phyloP scores from a whole-genome alignment of 1,140 invertebrate species.

The Ceratosolen fusciceps region DNA sequence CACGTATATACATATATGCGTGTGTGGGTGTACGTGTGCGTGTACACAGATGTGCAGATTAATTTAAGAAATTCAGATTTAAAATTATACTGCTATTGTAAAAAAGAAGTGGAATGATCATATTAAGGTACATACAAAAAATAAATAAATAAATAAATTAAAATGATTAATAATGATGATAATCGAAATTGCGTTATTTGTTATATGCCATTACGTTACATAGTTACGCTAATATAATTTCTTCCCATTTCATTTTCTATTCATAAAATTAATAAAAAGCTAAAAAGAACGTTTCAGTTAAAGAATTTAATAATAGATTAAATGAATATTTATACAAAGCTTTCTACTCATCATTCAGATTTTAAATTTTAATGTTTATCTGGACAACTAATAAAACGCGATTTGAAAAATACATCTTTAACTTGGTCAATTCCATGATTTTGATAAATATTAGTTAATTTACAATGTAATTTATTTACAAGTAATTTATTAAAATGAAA shows the following conservation, averaged over 20 bases:
- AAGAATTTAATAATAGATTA: background rate
- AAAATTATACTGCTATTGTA: slow-evolving; percentile 32
- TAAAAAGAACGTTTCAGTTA: background rate
- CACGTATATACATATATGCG: slow-evolving; percentile 18
- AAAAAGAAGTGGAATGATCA: slow-evolving; percentile 40
- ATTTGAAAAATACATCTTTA: slow-evolving; percentile 35
- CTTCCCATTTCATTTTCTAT: slow-evolving; percentile 34
- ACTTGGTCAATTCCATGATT: slow-evolving; percentile 1
- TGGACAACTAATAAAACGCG: slow-evolving; percentile 23
- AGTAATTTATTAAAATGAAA: background rate
- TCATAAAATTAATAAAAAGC: background rate
- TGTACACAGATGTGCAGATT: slow-evolving; percentile 25
- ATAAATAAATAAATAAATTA: slow-evolving; percentile 20
- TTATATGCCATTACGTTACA: slow-evolving; percentile 36
- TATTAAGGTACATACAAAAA: slow-evolving; percentile 26
- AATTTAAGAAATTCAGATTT: slow-evolving; percentile 44
- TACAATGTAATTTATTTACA: background rate
- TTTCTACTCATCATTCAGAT: slow-evolving; percentile 21
- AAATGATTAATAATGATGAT: slow-evolving; percentile 36
- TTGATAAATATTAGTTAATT: slow-evolving; percentile 21
- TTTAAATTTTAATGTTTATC: slow-evolving; percentile 45
- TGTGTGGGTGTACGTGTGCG: slow-evolving; percentile 15
- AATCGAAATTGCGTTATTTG: slow-evolving; percentile 38
- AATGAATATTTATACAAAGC: slow-evolving; percentile 36
- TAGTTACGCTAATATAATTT: slow-evolving; percentile 34